A percentile compares a stretch with the other conserved stretches of the same genome.
Evolutionary conservation across 1,140 invertebrate genomes (phyloP).

Genomic region (Oscheius sp.): DNA sequence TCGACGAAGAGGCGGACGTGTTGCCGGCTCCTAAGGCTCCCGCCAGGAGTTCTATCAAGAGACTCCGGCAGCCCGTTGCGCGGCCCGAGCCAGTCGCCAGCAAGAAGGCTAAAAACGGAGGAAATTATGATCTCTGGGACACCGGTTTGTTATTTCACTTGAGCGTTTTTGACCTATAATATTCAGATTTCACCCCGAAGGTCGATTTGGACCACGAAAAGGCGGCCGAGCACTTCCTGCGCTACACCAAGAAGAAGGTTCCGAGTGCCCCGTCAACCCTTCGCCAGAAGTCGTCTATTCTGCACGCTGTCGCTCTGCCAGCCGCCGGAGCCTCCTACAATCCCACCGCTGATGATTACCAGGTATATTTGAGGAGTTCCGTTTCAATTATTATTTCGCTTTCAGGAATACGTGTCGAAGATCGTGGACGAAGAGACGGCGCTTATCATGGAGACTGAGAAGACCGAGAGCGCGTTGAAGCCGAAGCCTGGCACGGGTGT

Average conservation of each 20-base stretch:
- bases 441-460: conserved; percentile 23
- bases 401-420: conserved; percentile 27
- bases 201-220: conserved; percentile 7
- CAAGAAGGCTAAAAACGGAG: background rate
- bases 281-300: conserved; percentile 19
- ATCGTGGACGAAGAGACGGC: conserved; percentile 31
- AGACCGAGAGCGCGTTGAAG: conserved; percentile 7
- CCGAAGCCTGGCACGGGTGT: conserved; percentile 22
- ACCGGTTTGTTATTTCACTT: conserved; percentile 8
- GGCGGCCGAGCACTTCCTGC: conserved; percentile 29
- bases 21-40: conserved; percentile 12
- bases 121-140: conserved; percentile 30
- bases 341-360: conserved; percentile 32
- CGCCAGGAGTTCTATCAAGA: background rate
- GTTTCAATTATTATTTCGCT: conserved; percentile 1
- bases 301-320: conserved; percentile 25
- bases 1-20: background rate
- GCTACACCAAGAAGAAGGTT: conserved; percentile 31
- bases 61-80: conserved; percentile 4
- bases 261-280: conserved; percentile 26
- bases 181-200: conserved; percentile 19
- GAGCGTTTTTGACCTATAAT: background rate
- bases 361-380: conserved; percentile 15
- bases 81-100: background rate
- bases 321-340: conserved; percentile 33